Conservation (phyloP, 2,888 invertebrate genomes). For the Spodoptera exigua region DNA sequence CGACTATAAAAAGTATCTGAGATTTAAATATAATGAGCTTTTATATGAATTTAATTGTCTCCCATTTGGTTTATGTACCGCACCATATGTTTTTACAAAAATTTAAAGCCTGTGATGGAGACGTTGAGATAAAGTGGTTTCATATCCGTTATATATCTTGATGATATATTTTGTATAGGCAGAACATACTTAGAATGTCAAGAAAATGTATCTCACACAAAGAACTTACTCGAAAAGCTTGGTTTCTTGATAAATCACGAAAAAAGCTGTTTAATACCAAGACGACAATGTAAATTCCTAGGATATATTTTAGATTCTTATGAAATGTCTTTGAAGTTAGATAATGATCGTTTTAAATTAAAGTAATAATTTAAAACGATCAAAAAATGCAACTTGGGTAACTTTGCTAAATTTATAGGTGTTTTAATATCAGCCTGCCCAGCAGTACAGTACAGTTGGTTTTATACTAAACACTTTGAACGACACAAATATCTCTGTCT, state of each 20-base stretch:
- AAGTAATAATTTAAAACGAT: conserved; percentile 12
- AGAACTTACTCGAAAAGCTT: not conserved
- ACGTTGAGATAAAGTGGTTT: not conserved
- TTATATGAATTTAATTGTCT: conserved; percentile 13
- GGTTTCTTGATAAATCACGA: not conserved
- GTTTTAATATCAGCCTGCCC: conserved; percentile 57
- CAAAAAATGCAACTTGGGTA: conserved; percentile 44
- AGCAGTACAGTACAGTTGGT: conserved; percentile 58
- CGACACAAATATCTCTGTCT: not conserved
- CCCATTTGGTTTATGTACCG: conserved; percentile 3
- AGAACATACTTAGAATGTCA: too few relatives aligned
- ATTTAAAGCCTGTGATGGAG: not conserved
- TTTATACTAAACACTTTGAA: conserved; percentile 47
- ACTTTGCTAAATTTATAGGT: conserved; percentile 50
- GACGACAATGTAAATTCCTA: not conserved
- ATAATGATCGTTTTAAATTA: conserved; percentile 15
- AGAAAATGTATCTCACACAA: not conserved
- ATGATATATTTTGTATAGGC: conserved; percentile 1
- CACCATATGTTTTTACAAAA: conserved; percentile 8
- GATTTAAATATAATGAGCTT: not conserved
- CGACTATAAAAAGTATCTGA: not conserved
- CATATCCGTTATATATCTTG: not conserved
- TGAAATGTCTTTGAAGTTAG: conserved; percentile 11
- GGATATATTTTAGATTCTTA: conserved; percentile 7
- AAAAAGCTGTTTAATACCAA: not conserved